A percentile compares a stretch with the other conserved stretches of the same genome.
Evolutionary conservation across 2,113 vertebrate genomes (phyloP).

Genomic region (Cinclus cinclus): DNA sequence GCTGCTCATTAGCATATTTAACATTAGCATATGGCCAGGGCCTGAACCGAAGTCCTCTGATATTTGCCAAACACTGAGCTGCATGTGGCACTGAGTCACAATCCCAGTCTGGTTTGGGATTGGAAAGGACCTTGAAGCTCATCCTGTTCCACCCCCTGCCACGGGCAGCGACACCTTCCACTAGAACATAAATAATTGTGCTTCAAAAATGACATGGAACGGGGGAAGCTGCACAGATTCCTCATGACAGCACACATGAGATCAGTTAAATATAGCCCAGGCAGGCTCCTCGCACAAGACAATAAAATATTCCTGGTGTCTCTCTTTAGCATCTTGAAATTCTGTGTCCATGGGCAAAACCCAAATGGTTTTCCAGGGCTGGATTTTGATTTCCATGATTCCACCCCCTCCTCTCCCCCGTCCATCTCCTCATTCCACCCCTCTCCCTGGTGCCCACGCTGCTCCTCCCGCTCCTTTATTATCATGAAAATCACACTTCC

Average conservation of each 20-base stretch:
- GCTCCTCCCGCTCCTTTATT: neutral
- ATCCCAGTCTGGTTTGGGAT: accelerated
- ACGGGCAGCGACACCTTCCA: neutral
- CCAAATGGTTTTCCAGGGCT: neutral
- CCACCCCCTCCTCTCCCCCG: neutral
- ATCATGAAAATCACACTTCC: neutral
- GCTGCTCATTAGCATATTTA: neutral
- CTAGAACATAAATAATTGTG: accelerated
- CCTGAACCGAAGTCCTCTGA: accelerated
- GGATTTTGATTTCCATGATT: neutral
- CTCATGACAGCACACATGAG: neutral
- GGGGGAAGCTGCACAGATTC: neutral
- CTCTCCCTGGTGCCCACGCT: neutral
- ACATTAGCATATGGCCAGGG: neutral
- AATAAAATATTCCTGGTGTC: neutral
- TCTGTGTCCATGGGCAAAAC: accelerated
- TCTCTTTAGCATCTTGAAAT: neutral
- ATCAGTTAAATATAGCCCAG: neutral
- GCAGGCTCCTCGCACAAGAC: neutral
- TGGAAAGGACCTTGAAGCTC: neutral
- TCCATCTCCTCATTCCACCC: neutral
- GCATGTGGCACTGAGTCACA: neutral
- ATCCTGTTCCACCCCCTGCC: neutral
- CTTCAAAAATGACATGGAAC: accelerated
- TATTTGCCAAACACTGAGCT: neutral